Evolutionary conservation across 2,797 vertebrate genomes (phyloP).

Genomic region (Coracias cyanogaster): DNA sequence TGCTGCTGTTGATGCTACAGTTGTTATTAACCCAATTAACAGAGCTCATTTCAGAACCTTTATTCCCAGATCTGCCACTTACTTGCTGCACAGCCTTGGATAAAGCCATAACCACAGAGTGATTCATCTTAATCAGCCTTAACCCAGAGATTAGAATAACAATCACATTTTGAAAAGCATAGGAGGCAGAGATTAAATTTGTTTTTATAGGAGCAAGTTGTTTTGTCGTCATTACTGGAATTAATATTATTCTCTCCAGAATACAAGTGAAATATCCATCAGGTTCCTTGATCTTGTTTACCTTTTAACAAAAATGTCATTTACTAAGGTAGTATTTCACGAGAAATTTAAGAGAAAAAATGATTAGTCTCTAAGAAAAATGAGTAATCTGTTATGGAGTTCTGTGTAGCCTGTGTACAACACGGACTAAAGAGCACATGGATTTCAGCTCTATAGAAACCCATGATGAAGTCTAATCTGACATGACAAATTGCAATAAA

Average conservation of each 20-base stretch:
- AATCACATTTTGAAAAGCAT: not conserved
- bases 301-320: not conserved
- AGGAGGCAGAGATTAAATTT: not conserved
- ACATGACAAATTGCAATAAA: not conserved
- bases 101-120: not conserved
- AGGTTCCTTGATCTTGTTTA: not conserved
- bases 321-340: constrained; percentile 1
- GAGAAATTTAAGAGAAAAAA: not conserved
- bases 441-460: not conserved
- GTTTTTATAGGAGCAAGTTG: not conserved
- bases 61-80: not conserved
- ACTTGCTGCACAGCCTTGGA: not conserved
- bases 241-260: not conserved
- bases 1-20: not conserved
- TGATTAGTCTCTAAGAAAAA: not conserved
- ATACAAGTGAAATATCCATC: constrained; percentile 9
- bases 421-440: not conserved
- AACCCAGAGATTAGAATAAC: not conserved
- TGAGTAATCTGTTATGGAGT: not conserved
- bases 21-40: not conserved
- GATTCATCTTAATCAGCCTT: not conserved
- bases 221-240: not conserved
- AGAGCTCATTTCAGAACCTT: not conserved
- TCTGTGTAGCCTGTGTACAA: not conserved
- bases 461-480: not conserved